Base-by-base conservation (phyloP, 64 coral and sea anemone genomes). In the Stichodactyla helianthus region DNA sequence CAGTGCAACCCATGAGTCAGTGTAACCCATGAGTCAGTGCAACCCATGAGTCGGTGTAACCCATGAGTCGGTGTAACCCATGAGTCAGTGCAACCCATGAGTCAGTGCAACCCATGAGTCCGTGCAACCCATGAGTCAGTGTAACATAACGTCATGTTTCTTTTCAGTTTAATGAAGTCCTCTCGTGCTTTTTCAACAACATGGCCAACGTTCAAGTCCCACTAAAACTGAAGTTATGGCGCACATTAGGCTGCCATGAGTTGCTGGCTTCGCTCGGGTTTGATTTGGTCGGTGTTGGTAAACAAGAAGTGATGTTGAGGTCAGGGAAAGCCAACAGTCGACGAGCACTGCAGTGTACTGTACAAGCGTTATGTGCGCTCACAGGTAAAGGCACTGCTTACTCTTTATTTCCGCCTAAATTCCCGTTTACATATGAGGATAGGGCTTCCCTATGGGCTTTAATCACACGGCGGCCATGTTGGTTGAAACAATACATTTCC, bases 261-360 rank as follows among this genome's bases (percentile, higher is more conserved):
- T 87, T 99, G 85, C 82, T 99, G 5, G 93, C 97, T 0, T 99
- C 97, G 19, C 93, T 99, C 18, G 97, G 97, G 0, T 99, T 99
- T 86, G 97, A 99, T 86, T 77, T 99, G 82, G 91, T 99, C 31
- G 97, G 97, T 88, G 97, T 99, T 82, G 97, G 97, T 8, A 99
- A 99, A 77, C 90, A 99, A 51, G 97, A 99, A 35, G 97, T 99
- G 4, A 99, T 99, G 97, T 76, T 99, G 35, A 79, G 97, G 35
- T 99, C 97, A 4, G 97, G 97, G 15, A 94, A 92, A 54, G 53
- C 91, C 13, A 99, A 99, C 88, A 99, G 97, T 54, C 91, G 97
- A 18, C 85, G 97, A 50, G 97, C 87, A 16, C 62, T 99, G 1
- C 97, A 99, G 77, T 99, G 97, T 27, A 92, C 97, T 44, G 97